A percentile compares a stretch with the other conserved stretches of the same genome.
Conservation (phyloP, 2,797 vertebrate genomes). For the Zalophus californianus region DNA sequence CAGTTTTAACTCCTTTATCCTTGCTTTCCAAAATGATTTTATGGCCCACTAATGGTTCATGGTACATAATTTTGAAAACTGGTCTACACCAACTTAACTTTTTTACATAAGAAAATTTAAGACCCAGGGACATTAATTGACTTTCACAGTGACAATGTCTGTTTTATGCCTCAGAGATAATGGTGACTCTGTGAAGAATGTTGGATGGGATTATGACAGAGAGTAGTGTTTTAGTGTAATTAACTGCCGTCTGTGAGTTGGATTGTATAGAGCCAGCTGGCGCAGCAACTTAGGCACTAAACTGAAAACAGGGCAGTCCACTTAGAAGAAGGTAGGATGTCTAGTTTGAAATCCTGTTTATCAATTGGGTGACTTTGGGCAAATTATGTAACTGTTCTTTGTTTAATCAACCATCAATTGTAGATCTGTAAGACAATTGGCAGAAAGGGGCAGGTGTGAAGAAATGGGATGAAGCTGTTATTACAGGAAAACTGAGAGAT, state of each 20-base stretch:
- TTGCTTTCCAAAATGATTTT: slow-evolving; percentile 5
- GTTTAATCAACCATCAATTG: background rate
- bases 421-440: background rate
- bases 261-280: background rate
- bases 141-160: background rate
- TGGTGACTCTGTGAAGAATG: background rate
- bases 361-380: background rate
- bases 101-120: slow-evolving; percentile 47
- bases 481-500: background rate
- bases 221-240: background rate
- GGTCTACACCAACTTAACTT: background rate
- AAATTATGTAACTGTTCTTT: slow-evolving; percentile 40
- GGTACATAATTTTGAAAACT: slow-evolving; percentile 25
- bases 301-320: background rate
- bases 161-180: background rate
- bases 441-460: background rate
- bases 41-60: background rate
- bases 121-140: background rate
- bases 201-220: background rate
- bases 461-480: background rate
- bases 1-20: background rate
- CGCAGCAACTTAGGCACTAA: background rate
- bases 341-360: slow-evolving; percentile 50
- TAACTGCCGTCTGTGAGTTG: background rate
- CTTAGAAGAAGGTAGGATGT: background rate